Percentiles rank a stretch among this genome's conserved stretches.
Conservation (phyloP, 2,113 vertebrate genomes). For the Oncorhynchus masou region DNA sequence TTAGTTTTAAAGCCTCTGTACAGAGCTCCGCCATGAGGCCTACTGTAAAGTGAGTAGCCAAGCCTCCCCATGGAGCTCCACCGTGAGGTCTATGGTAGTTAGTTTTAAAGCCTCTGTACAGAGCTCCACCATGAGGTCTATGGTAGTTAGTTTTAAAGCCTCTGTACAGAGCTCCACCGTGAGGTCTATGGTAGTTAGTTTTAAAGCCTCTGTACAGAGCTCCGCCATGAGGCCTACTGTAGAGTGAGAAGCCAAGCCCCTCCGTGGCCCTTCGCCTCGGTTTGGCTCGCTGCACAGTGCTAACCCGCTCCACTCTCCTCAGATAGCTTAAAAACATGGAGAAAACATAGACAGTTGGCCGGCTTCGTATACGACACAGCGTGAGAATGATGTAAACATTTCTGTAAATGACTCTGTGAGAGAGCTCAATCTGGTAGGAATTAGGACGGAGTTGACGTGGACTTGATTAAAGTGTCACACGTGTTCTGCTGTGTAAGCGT, state of each 20-base stretch:
- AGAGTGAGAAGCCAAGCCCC: not conserved
- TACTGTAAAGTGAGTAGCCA: too few species aligned
- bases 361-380: conserved; percentile 45
- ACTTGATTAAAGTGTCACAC: conserved; percentile 62
- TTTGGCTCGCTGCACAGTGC: conserved; percentile 12
- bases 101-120: too few species aligned
- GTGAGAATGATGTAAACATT: conserved; percentile 66
- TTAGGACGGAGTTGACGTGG: conserved; percentile 58
- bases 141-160: too few species aligned
- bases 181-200: too few species aligned
- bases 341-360: conserved; percentile 28
- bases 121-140: too few species aligned
- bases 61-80: too few species aligned
- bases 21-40: too few species aligned
- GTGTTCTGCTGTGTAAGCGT: conserved; percentile 40
- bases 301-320: conserved; percentile 30
- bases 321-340: conserved; percentile 26
- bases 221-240: not conserved
- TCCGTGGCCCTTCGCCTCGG: not conserved
- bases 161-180: too few species aligned
- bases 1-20: too few species aligned
- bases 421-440: conserved; percentile 54
- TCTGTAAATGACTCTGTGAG: conserved; percentile 55
- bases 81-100: too few species aligned
- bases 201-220: conserved; percentile 13